Evolutionary conservation across 2,113 vertebrate species (phyloP), one percentile per base, ranked within the genome.

Genomic region (Mus pahari): DNA sequence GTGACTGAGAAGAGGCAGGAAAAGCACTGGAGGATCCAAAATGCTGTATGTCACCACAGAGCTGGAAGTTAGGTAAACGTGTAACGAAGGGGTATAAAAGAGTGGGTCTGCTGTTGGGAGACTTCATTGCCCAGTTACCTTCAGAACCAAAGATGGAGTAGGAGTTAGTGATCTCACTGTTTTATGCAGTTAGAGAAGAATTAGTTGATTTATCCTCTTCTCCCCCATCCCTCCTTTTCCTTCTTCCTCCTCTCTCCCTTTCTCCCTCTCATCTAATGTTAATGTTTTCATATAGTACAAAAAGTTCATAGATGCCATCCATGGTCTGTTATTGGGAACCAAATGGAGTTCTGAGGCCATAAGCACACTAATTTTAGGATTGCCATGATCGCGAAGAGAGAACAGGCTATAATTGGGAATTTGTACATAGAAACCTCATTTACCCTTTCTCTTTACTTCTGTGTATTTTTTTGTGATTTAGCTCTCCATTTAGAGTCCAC

Each of bases 391-490:
- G 36, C 31, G 50, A 58, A 31, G 36, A 55, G 9, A 89, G 33
- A 88, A 55, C 68, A 73, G 50, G 10, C 81, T 33, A 36, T 36
- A 42, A 22, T 13, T 84, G 42, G 33, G 22, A 79, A 90, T 94
- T 39, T 79, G 74, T 31, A 5, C 17, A 13, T 6, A 31, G 4
- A 24, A 42, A 10, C 4, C 36, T 7, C 92, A 17, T 89, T 89
- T 62, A 60, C 13, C 13, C 17, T 90, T 73, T 73, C 39, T 53
- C 45, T 94, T 70, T 9, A 31, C 33, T 70, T 93, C 39, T 55
- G 60, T 75, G 70, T 55, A 66, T 45, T 13, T 96, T 96, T 82
- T 73, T 68, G 48, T 94, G 45, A 94, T 90, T 94, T 73, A 77
- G 81, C 20, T 92, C 42, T 86, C 58, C 36, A 55, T 28, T 91